These are phyloP conservation scores for Tachysurus fulvidraco DNA, from an alignment of 2,113 vertebrate species.

Conservation along the genomic window DNA sequence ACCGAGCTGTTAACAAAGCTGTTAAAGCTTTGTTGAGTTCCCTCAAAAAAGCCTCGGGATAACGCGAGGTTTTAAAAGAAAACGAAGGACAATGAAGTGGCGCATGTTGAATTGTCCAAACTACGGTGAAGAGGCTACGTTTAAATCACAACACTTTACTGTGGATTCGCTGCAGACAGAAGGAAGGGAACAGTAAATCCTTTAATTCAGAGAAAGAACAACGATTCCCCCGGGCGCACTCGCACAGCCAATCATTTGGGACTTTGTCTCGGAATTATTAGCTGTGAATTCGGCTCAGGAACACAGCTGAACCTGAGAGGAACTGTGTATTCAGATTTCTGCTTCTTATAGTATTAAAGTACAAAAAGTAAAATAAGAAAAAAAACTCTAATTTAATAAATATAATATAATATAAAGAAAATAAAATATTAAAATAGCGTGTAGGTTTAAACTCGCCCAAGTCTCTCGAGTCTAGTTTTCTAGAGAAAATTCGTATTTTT, in stretches of 20 bases:
- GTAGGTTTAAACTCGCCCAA: no score
- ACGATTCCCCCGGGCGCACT: neutral
- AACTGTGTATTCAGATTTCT: neutral
- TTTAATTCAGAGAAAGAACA: neutral
- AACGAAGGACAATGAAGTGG: no score
- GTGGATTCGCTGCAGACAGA: neutral
- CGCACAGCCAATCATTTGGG: neutral
- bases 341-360: neutral
- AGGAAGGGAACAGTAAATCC: constrained; percentile 6
- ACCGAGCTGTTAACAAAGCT: neutral
- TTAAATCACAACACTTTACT: neutral
- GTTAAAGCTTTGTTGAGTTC: neutral
- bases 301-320: neutral
- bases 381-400: no score
- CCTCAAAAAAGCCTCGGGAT: no score
- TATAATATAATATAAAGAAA: no score
- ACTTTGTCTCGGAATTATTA: neutral
- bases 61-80: no score
- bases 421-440: no score
- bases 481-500: no score
- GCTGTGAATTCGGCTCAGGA: neutral
- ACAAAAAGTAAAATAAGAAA: neutral
- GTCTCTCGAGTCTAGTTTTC: no score
- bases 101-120: no score
- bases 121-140: neutral